These are phyloP conservation scores for Caenorhabditis afra DNA, from an alignment of 2,888 invertebrate genomes.

Conservation along the genomic window DNA sequence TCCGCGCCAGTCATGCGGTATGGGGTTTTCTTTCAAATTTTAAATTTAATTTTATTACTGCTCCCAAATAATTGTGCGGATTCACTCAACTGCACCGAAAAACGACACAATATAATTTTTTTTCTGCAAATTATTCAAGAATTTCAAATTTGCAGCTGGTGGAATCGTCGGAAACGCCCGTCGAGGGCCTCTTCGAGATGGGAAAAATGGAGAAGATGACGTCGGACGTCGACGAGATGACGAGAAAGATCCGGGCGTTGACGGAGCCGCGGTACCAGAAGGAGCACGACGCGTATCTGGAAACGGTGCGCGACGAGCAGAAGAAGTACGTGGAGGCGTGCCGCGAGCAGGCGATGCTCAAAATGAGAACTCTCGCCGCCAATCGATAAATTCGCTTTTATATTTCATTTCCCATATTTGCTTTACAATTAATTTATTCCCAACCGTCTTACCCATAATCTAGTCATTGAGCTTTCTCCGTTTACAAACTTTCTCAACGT, in stretches of 20 bases:
- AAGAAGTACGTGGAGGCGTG: constrained; percentile 65
- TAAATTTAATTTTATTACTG: not conserved
- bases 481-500: not conserved
- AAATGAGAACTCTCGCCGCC: constrained; percentile 56
- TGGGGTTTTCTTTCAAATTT: constrained; percentile 5
- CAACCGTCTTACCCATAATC: not conserved
- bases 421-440: not conserved
- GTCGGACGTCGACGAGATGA: constrained; percentile 49
- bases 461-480: not conserved
- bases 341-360: constrained; percentile 62
- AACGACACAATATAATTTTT: no score
- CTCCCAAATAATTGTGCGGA: not conserved
- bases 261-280: constrained; percentile 55
- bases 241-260: constrained; percentile 50
- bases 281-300: constrained; percentile 64
- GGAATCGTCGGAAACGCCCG: constrained; percentile 67
- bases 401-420: not conserved
- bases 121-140: not conserved
- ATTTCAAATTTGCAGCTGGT: constrained; percentile 52
- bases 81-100: no score
- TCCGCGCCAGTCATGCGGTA: constrained; percentile 69
- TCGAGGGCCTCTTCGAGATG: constrained; percentile 65
- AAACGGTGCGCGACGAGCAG: constrained; percentile 55
- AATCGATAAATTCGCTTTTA: constrained; percentile 33
- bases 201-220: constrained; percentile 64